Evolutionary conservation across 2,888 invertebrate genomes (phyloP).

Genomic region (Acanthococcus lagerstroemiae): DNA sequence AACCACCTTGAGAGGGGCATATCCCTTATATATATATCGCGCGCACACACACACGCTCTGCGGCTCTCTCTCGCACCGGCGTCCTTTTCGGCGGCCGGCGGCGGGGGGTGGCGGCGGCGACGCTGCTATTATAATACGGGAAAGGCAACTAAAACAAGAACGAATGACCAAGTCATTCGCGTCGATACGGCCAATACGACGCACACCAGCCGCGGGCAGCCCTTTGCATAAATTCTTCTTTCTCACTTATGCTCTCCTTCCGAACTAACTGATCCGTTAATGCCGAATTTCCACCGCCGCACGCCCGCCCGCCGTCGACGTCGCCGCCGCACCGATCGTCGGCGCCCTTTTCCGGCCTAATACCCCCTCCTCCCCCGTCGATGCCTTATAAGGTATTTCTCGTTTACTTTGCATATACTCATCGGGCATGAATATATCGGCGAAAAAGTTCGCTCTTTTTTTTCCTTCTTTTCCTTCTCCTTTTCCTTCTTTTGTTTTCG

Average conservation of each 20-base stretch:
- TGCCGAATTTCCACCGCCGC: conserved; percentile 16
- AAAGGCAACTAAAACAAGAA: conserved; percentile 23
- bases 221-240: conserved; percentile 30
- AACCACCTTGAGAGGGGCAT: conserved; percentile 26
- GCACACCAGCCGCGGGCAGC: background rate
- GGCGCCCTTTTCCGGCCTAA: background rate
- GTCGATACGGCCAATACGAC: conserved; percentile 24
- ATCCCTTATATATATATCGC: conserved; percentile 18
- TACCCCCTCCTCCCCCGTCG: background rate
- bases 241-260: conserved; percentile 28
- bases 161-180: conserved; percentile 30
- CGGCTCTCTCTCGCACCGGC: background rate
- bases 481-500: background rate
- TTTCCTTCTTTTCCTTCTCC: background rate
- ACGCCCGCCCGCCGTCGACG: background rate
- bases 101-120: background rate
- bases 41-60: conserved; percentile 9
- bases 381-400: conserved; percentile 17
- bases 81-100: background rate
- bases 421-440: conserved; percentile 11
- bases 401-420: conserved; percentile 29
- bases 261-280: conserved; percentile 28
- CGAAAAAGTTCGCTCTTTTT: background rate
- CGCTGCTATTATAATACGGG: background rate
- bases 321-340: conserved; percentile 3